Conservation (phyloP, 1,140 invertebrate species). For the Pantala flavescens region DNA sequence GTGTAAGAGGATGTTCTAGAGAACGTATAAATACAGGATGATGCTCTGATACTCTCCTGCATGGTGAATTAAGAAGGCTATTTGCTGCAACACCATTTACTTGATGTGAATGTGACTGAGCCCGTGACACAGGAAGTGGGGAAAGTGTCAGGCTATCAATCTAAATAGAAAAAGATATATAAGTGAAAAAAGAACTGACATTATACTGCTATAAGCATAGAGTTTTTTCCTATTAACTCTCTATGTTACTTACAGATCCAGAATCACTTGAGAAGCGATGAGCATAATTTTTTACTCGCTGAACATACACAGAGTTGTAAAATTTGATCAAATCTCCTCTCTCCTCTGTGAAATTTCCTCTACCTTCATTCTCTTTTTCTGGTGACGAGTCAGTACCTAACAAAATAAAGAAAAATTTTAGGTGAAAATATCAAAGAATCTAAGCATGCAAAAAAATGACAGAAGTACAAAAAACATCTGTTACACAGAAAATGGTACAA, state of each 20-base stretch:
- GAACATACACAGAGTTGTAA: conserved; percentile 83
- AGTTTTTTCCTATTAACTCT: no score
- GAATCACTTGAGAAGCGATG: conserved; percentile 53
- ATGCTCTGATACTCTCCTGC: background rate
- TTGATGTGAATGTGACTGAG: background rate
- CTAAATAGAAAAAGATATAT: background rate
- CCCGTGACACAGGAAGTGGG: background rate
- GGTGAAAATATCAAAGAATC: no score
- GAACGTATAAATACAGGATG: background rate
- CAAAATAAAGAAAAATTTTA: no score
- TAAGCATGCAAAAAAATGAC: no score
- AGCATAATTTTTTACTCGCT: conserved; percentile 68
- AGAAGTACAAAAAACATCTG: no score
- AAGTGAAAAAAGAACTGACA: background rate
- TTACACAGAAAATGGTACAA: no score
- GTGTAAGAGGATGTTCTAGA: background rate
- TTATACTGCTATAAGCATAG: no score
- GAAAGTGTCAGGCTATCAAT: background rate
- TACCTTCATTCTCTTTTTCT: conserved; percentile 26
- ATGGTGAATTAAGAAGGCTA: background rate
- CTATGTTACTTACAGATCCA: conserved; percentile 41
- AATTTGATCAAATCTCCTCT: conserved; percentile 87
- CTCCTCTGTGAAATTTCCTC: conserved; percentile 36
- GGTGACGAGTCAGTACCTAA: no score
- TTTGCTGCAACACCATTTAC: background rate